A percentile compares a stretch with the other conserved stretches of the same genome.
phyloP scores from a whole-genome alignment of 2,888 invertebrate genomes.

The Macrosiphum euphorbiae region DNA sequence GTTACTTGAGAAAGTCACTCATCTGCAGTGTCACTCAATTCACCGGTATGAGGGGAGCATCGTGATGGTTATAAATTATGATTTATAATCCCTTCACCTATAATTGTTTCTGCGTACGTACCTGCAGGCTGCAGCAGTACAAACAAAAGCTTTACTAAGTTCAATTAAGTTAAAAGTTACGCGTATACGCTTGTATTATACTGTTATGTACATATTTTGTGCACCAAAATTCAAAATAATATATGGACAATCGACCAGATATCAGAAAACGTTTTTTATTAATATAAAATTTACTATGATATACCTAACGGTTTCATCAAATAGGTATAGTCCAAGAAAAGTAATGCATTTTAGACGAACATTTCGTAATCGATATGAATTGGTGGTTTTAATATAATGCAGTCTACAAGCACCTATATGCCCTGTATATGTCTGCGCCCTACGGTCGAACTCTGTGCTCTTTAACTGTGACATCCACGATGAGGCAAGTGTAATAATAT shows the following conservation, averaged over 20 bases:
- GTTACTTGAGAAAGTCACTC: not conserved
- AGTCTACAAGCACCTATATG: not conserved
- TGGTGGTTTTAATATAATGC: not conserved
- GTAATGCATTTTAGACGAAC: not conserved
- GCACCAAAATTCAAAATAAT: not conserved
- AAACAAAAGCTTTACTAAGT: not conserved
- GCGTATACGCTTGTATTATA: not conserved
- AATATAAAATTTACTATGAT: not conserved
- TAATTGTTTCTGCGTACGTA: not conserved
- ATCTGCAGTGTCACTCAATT: not conserved
- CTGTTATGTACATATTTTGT: not conserved
- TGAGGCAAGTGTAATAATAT: not conserved
- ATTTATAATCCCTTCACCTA: not conserved
- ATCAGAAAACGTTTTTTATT: not conserved
- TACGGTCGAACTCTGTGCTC: not conserved
- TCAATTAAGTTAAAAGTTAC: not conserved
- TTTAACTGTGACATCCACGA: not conserved
- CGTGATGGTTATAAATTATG: not conserved
- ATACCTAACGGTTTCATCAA: not conserved
- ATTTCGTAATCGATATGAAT: not conserved
- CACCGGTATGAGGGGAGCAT: not conserved
- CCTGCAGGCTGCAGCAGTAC: not conserved
- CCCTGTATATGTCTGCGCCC: not conserved
- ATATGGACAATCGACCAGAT: not conserved
- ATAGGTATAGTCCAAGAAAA: not conserved